phyloP scores from a whole-genome alignment of 2,113 vertebrate genomes.

The Pachycephala philippinensis region DNA sequence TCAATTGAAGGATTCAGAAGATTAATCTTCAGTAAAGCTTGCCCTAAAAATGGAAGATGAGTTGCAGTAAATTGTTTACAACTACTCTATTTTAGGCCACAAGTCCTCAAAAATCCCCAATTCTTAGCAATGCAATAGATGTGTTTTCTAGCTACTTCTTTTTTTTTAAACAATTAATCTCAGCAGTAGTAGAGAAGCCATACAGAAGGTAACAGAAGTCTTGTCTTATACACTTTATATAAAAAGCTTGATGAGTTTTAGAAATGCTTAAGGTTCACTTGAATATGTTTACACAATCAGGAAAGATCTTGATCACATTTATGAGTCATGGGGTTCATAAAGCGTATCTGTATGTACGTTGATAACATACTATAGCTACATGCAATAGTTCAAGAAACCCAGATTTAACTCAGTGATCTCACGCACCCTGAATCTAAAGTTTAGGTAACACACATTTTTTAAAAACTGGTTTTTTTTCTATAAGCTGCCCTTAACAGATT shows the following conservation, averaged over 20 bases:
- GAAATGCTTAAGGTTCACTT: conserved; percentile 45
- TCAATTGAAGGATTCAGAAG: background rate
- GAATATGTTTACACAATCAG: background rate
- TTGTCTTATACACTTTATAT: background rate
- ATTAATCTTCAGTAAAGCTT: background rate
- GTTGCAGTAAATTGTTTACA: background rate
- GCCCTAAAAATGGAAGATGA: background rate
- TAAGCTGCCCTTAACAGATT: background rate
- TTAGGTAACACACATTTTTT: background rate
- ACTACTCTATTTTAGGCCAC: background rate
- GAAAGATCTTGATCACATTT: background rate
- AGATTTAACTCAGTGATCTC: background rate
- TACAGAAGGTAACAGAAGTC: background rate
- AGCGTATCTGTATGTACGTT: background rate
- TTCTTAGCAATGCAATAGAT: background rate
- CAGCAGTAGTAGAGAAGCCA: background rate
- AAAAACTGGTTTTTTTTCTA: background rate
- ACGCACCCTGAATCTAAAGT: background rate
- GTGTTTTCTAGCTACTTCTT: background rate
- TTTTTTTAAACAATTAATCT: background rate
- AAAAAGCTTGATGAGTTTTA: conserved; percentile 15
- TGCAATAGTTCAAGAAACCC: background rate
- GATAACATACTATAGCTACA: background rate
- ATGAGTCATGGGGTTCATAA: background rate
- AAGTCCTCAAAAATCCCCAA: background rate